Base-by-base conservation (phyloP, 1,140 invertebrate species). In the Mya arenaria region DNA sequence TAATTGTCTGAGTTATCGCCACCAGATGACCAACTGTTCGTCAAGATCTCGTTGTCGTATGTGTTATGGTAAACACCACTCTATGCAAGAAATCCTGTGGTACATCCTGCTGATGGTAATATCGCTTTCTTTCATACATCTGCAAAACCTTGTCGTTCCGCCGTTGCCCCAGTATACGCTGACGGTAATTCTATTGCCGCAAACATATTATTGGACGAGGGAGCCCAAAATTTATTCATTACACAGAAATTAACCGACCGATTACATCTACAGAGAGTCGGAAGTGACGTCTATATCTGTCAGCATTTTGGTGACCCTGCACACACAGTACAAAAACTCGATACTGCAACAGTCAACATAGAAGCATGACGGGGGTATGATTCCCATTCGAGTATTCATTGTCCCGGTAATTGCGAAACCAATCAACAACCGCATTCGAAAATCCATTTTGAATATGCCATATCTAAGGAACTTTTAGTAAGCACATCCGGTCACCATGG, bases 171-270 rank as follows among this genome's bases (percentile, higher is more conserved):
- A 19, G 36, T 68, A 44, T 32, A 28, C 4, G 25, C 60, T 25
- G 23, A 30, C 19, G 39, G 10, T 23, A 25, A 4, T 15, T 52
- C 17, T 17, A 13, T 4, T n/a, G 48, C 48, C 6, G 58, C 32
- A 30, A 84, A 71, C 39, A 55, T 84, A 48, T 37, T 81, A 19
- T 39, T 84, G 4, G 83, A 84, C 39, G 83, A 84, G 68, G 77
- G 77, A 15, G 39, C 68, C 1, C 73, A 77, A 32, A 30, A 37
- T 10, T 36, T 15, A 15, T 66, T 66, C 28, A 66, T 66, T 23
- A 66, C 63, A 17, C 30, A 66, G 34, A 39, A 5, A 13, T 23
- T 66, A 15, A 36, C 63, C 10, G 23, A 66, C 23, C 30, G 5
- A 19, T 13, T 13, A n/a, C 4, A 36, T 4, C 34, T 30, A 4